A percentile compares a stretch with the other conserved stretches of the same genome.
These are phyloP conservation scores for Cylindroiulus punctatus DNA, from an alignment of 2,888 invertebrate genomes.

Conservation along the genomic window DNA sequence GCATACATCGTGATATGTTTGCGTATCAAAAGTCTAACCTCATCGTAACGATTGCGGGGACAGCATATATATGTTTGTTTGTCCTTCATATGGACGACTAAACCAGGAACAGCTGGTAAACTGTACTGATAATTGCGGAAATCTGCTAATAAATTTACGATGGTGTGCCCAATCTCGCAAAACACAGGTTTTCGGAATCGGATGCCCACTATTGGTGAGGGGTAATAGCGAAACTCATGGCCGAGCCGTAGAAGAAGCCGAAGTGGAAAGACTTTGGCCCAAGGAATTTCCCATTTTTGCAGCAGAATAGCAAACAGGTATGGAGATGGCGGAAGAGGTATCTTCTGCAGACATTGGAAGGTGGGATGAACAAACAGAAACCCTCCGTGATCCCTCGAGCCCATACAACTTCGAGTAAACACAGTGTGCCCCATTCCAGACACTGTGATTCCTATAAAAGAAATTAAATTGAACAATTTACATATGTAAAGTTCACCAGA, in stretches of 20 bases:
- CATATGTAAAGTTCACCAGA: neutral
- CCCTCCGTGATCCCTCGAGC: constrained; percentile 79
- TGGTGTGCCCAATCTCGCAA: constrained; percentile 86
- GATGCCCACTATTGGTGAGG: constrained; percentile 82
- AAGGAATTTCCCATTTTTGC: constrained; percentile 82
- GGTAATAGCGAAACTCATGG: constrained; percentile 86
- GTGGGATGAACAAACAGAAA: constrained; percentile 83
- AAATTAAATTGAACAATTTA: neutral
- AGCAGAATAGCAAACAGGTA: constrained; percentile 82
- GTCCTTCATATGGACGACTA: constrained; percentile 84
- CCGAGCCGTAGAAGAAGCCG: constrained; percentile 81
- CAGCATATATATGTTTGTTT: constrained; percentile 80
- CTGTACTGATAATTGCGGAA: constrained; percentile 85
- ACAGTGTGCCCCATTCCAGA: constrained; percentile 77
- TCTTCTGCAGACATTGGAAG: constrained; percentile 82
- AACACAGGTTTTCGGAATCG: constrained; percentile 81
- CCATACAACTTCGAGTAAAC: constrained; percentile 73
- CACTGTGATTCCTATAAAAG: constrained; percentile 73
- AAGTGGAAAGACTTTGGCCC: constrained; percentile 78
- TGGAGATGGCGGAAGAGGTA: constrained; percentile 77
- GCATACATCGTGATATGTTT: neutral
- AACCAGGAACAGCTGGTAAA: constrained; percentile 78
- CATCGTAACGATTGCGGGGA: constrained; percentile 75
- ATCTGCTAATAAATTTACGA: constrained; percentile 86
- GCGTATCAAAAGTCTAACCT: constrained; percentile 61